phyloP scores from a whole-genome alignment of 2,113 vertebrate species.

The Amblyornis subalaris region DNA sequence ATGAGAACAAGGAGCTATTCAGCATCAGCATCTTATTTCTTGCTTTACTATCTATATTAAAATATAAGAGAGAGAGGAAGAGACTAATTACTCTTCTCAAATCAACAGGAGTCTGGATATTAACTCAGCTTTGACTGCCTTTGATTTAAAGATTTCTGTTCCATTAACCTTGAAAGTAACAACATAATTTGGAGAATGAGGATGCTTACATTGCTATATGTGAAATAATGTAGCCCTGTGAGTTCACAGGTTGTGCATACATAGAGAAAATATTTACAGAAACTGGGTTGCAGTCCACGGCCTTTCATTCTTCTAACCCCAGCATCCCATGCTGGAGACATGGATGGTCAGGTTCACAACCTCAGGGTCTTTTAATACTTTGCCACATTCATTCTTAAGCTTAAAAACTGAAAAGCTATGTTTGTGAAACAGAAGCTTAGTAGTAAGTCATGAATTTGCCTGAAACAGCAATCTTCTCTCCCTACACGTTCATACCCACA shows the following conservation, averaged over 20 bases:
- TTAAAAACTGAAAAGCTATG: background rate
- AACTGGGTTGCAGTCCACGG: background rate
- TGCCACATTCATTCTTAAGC: background rate
- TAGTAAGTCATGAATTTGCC: background rate
- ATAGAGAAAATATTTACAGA: background rate
- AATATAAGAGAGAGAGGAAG: background rate
- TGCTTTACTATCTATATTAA: background rate
- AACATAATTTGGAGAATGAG: background rate
- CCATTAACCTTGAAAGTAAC: background rate
- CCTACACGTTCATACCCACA: background rate
- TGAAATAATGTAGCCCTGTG: background rate
- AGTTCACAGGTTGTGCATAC: background rate
- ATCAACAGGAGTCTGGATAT: background rate
- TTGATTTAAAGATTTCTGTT: background rate
- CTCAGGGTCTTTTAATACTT: background rate
- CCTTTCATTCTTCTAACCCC: background rate
- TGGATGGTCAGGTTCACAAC: background rate
- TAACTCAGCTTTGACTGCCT: background rate
- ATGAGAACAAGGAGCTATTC: background rate
- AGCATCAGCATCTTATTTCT: background rate
- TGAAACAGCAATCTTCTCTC: background rate
- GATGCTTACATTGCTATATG: background rate
- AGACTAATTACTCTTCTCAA: background rate
- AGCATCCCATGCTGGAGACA: background rate
- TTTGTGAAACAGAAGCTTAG: background rate